Evolutionary conservation across 2,888 invertebrate genomes (phyloP), one percentile per base, ranked within the genome.

Genomic region (Spodoptera picta): DNA sequence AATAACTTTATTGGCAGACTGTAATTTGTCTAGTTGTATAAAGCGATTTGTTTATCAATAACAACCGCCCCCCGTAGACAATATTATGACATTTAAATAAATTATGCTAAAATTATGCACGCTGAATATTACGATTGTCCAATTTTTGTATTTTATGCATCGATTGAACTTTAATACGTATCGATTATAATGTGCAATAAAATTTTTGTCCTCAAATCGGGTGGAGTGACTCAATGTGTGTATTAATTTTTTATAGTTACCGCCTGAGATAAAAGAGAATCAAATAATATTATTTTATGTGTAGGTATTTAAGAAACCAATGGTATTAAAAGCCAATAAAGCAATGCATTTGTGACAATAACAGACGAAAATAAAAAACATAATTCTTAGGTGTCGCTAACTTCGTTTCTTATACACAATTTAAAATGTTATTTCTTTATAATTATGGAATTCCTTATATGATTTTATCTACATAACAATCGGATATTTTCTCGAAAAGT

Each of bases 91-190:
- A 81, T 84, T 82, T 77, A 19, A 56, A 60, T 68, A 82, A 83
- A 72, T 81, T 83, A 85, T 80, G 77, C 70, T 68, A 68, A 79
- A 79, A 78, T 79, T 84, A 87, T 86, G 79, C 80, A 71, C 58
- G 64, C 51, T 45, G 46, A 71, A 59, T 67, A 75, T 75, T 55
- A 74, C 57, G 69, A 80, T 81, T 74, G 66, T 78, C 60, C 63
- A 58, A 75, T 81, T 77, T 75, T 77, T 52, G 65, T 65, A 61
- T 78, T 83, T 82, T 80, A 80, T 81, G 72, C 61, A 79, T 67
- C 49, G 50, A 74, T 72, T 78, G 65, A 78, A 78, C 73, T 72
- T 75, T 75, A 45, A 24, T 27, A 56, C 23, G 47, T 50, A 47
- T 74, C 57, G 58, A 75, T 51, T 70, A 60, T 66, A 59, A 65